phyloP scores from a whole-genome alignment of 2,888 invertebrate genomes.

The Cremastobaeus sp. region DNA sequence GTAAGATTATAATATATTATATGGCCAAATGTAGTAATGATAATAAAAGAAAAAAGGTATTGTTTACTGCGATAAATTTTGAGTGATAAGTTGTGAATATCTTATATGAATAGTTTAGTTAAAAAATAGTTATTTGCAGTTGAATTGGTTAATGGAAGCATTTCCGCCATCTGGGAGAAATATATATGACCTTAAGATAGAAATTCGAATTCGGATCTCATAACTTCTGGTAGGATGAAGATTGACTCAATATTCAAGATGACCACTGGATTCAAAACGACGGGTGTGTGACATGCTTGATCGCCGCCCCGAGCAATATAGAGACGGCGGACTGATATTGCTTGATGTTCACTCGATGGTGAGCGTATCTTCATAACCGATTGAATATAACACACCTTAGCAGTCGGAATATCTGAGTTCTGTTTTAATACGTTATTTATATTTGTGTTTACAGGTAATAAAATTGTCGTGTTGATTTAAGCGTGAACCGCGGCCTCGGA shows the following conservation, averaged over 20 bases:
- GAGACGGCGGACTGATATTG: slow-evolving; percentile 77
- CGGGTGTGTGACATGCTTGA: slow-evolving; percentile 78
- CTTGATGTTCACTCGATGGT: slow-evolving; percentile 63
- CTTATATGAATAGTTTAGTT: no score
- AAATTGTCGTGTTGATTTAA: no score
- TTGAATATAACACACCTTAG: slow-evolving; percentile 39
- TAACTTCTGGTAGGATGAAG: slow-evolving; percentile 76
- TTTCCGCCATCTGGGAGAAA: slow-evolving; percentile 48
- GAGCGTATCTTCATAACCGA: slow-evolving; percentile 50
- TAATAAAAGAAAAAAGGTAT: no score
- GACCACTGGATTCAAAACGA: slow-evolving; percentile 73
- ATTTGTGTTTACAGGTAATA: no score
- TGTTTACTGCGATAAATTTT: no score
- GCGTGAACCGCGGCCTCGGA: no score
- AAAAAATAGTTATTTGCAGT: no score
- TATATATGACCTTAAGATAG: slow-evolving; percentile 63
- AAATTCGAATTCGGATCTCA: slow-evolving; percentile 76
- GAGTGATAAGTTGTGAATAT: no score
- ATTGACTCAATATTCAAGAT: slow-evolving; percentile 78
- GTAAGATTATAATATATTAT: no score
- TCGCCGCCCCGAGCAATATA: slow-evolving; percentile 77
- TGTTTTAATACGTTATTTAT: slow-evolving; percentile 36
- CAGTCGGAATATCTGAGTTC: slow-evolving; percentile 22
- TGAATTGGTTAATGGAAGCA: no score
- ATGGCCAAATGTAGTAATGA: no score